Base-by-base conservation (phyloP, 1,140 invertebrate genomes). In the Drosophila carrolli region DNA sequence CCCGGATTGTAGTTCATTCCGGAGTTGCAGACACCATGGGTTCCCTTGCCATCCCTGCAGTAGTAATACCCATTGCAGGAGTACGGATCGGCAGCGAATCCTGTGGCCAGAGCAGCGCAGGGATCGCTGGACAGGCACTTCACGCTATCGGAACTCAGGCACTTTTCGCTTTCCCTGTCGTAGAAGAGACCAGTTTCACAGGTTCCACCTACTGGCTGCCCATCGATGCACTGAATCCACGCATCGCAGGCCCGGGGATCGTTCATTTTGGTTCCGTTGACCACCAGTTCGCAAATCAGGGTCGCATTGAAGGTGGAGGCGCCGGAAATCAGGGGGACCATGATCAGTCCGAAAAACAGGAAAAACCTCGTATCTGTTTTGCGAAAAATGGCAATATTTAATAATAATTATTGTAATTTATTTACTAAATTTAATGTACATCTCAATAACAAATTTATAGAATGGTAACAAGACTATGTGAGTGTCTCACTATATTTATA, bases 31-130 rank as follows among this genome's bases (percentile, higher is more conserved):
- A 59, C 50, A 0, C 91, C 91, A 2, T 46, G 70, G 0, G 53
- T 62, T 4, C 81, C 91, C 11, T 27, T 19, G 2, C 91, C 91
- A 13, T 84, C 38, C 1, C 6, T 7, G 41, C 91, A 92, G 48
- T 92, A 91, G 37, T 91, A 91, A 9, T 91, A 92, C 1, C 79
- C 77, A 43, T 78, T 84, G 48, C 91, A 92, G 14, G 84, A 66
- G n/a, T 91, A 91, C 2, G 88, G 91, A 80, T 92, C 88, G 7
- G 63, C 72, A 0, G 74, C 54, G 19, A 92, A 92, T 3, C 90
- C 90, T 43, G 79, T 68, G 8, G 72, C 0, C 9, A 29, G 7
- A 3, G 53, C 44, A 0, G 86, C 90, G 54, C 90, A 91, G 0
- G 90, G 86, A 74, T 85, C 37, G 32, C 81, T 91, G 1, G 90